Percentiles rank a stretch among this genome's conserved stretches.
phyloP scores from a whole-genome alignment of 2,888 invertebrate genomes.

The Conistra vaccinii region DNA sequence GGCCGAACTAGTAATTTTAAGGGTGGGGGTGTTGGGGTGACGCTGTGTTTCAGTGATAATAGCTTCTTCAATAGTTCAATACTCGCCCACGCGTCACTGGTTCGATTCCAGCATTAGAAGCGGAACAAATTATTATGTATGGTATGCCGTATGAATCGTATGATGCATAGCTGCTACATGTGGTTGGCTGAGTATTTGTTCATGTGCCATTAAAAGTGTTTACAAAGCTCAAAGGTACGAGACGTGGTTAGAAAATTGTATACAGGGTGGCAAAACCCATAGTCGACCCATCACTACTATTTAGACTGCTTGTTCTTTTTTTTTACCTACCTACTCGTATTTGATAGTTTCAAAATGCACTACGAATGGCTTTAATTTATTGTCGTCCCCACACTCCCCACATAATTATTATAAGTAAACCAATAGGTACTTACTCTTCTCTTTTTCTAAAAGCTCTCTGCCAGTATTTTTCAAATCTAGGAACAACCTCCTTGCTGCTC shows the following conservation, averaged over 20 bases:
- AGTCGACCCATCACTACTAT: not conserved
- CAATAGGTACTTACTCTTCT: slow-evolving; percentile 89
- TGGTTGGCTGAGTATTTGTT: not conserved
- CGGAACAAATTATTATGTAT: not conserved
- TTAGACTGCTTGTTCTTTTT: too few relatives aligned
- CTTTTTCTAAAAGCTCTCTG: slow-evolving; percentile 91
- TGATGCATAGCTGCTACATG: not conserved
- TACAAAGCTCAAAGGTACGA: not conserved
- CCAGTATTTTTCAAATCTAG: slow-evolving; percentile 96
- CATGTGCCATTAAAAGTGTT: not conserved
- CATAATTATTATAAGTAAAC: not conserved
- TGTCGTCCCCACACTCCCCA: not conserved
- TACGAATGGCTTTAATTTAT: not conserved
- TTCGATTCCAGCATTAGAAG: not conserved
- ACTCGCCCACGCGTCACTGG: not conserved
- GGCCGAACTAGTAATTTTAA: not conserved
- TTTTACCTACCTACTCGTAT: too few relatives aligned
- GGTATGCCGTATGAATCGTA: not conserved
- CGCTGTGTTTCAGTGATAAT: not conserved
- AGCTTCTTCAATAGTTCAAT: not conserved
- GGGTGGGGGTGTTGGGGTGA: not conserved
- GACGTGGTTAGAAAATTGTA: not conserved
- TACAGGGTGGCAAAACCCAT: not conserved
- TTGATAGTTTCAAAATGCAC: not conserved
- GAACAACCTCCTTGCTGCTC: slow-evolving; percentile 94